A percentile compares a stretch with the other conserved stretches of the same genome.
These are phyloP conservation scores for Nezara viridula DNA, from an alignment of 2,888 invertebrate species.

Conservation along the genomic window DNA sequence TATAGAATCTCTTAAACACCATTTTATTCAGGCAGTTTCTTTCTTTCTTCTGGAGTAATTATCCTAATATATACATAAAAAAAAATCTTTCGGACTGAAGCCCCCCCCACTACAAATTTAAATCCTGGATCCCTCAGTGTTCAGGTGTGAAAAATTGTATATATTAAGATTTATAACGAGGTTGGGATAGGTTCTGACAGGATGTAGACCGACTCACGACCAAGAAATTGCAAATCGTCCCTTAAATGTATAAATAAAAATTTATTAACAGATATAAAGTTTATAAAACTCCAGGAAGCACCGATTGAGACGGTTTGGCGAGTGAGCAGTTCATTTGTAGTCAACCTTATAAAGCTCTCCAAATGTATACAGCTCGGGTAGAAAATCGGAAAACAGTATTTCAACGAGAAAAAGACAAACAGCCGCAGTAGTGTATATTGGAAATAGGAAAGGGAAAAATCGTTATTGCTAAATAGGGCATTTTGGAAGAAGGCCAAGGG, in stretches of 20 bases:
- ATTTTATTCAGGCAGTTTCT: too few relatives aligned
- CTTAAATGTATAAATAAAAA: neutral
- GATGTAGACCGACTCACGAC: too few relatives aligned
- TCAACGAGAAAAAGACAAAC: neutral
- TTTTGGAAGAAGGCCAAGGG: neutral
- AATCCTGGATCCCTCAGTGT: too few relatives aligned
- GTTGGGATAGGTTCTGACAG: too few relatives aligned
- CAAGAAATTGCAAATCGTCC: too few relatives aligned
- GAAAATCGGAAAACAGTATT: constrained; percentile 35
- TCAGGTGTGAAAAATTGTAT: too few relatives aligned
- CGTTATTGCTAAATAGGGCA: constrained; percentile 40
- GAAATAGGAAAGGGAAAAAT: constrained; percentile 37
- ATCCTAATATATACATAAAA: too few relatives aligned
- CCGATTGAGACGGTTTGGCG: neutral
- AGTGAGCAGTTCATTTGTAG: neutral
- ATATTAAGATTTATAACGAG: too few relatives aligned
- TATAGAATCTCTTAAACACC: too few relatives aligned
- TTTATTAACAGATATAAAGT: neutral
- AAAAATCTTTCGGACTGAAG: too few relatives aligned
- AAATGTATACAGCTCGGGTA: neutral
- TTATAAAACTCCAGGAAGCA: neutral
- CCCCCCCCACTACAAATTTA: too few relatives aligned
- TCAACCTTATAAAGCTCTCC: neutral
- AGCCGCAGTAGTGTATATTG: constrained; percentile 20
- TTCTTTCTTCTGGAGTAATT: too few relatives aligned